Evolutionary conservation across 2,113 vertebrate genomes (phyloP), one percentile per base, ranked within the genome.

Genomic region (Pedetes capensis): DNA sequence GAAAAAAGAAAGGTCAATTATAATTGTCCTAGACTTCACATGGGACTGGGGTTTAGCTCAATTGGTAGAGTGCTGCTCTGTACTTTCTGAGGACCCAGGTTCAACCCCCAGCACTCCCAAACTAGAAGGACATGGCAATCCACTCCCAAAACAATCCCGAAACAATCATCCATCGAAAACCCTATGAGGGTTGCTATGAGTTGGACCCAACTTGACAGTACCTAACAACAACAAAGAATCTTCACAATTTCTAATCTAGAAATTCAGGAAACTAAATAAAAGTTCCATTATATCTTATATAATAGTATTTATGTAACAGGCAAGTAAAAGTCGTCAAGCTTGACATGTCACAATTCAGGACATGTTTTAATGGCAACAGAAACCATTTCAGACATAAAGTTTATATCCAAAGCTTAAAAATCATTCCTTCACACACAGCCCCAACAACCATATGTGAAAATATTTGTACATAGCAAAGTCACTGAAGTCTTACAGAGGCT

Each of bases 231-330:
- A n/a, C n/a, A n/a, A n/a, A n/a, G n/a, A 95, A 95, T 79, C 84
- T 96, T 85, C 61, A 63, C 47, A 84, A 57, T 84, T 92, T 89
- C 85, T 91, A 61, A 96, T 87, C 32, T 81, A 88, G 66, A 94
- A 96, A 95, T 57, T 92, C 59, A 95, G 59, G 76, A 95, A 92
- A 75, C 20, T 37, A 85, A 95, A 79, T 89, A 37, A 95, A 90
- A 88, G 89, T 80, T 89, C 78, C 10, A 87, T 81, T 84, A 39
- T 86, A 81, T 66, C 57, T 96, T 97, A 85, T n/a, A 89, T 93
- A 96, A 95, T 22, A 89, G 44, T 95, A 97, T 83, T 94, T 95
- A 91, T 75, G 71, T 86, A 96, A 92, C 47, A 88, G 81, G 66
- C 53, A 97, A 64, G 88, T 92, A 93, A 93, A 96, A 91, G 25